phyloP scores from a whole-genome alignment of 2,797 vertebrate genomes.

The Bradypodion pumilum region DNA sequence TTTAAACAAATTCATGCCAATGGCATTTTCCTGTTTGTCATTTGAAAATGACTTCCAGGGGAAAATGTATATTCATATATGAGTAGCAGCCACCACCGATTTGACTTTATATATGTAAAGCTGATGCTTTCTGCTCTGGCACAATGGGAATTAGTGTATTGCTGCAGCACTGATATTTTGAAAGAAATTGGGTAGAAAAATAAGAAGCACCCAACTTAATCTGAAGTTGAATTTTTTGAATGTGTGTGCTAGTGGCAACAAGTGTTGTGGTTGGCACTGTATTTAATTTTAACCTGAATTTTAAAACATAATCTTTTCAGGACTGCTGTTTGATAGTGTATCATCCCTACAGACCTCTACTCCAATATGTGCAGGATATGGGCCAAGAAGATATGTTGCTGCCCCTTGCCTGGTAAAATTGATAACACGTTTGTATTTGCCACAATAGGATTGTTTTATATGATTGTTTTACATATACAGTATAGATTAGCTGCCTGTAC shows the following conservation, averaged over 20 bases:
- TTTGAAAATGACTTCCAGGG: no score
- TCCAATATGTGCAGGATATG: slow-evolving; percentile 99
- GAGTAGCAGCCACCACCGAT: no score
- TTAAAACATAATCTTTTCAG: slow-evolving; percentile 77
- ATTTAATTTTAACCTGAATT: slow-evolving; percentile 65
- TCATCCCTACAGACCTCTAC: slow-evolving; percentile 96
- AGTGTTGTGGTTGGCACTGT: slow-evolving; percentile 51
- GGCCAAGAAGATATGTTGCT: slow-evolving; percentile 99
- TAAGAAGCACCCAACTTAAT: slow-evolving; percentile 49
- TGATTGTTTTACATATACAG: neutral
- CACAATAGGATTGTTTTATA: neutral
- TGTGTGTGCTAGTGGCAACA: slow-evolving; percentile 56
- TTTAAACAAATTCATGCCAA: no score
- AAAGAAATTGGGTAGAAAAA: slow-evolving; percentile 44
- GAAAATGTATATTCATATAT: no score
- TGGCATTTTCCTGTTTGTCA: no score
- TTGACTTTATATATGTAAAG: neutral
- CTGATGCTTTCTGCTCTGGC: slow-evolving; percentile 1
- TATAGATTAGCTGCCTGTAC: neutral
- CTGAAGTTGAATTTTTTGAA: slow-evolving; percentile 51
- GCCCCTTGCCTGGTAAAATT: slow-evolving; percentile 93
- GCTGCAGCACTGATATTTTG: no score
- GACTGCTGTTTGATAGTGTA: slow-evolving; percentile 99
- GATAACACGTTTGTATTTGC: neutral
- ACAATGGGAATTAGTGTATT: neutral